Conservation (phyloP, 1,140 invertebrate species). For the Trinorchestia longiramus region DNA sequence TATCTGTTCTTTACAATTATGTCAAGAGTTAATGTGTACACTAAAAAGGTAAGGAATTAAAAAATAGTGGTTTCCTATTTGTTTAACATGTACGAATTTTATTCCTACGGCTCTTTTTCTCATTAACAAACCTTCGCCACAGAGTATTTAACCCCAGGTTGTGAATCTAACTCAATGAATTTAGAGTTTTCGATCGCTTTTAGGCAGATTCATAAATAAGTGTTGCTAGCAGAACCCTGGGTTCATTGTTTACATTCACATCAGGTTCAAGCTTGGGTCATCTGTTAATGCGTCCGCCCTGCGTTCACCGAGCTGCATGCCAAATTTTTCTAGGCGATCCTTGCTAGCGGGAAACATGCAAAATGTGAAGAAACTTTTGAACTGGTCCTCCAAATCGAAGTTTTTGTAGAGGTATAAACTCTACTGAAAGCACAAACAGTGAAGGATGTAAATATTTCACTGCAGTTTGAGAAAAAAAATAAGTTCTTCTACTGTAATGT, state of each 20-base stretch:
- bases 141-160: not conserved
- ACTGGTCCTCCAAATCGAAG: not conserved
- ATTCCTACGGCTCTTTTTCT: too few relatives aligned
- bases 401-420: not conserved
- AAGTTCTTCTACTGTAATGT: too few relatives aligned
- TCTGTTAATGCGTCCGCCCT: not conserved
- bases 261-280: not conserved
- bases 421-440: too few relatives aligned
- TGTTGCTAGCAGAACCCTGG: not conserved
- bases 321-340: not conserved
- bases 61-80: too few relatives aligned
- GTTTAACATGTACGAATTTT: too few relatives aligned
- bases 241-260: not conserved
- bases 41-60: too few relatives aligned
- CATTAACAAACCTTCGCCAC: too few relatives aligned
- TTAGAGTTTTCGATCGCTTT: not conserved
- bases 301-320: not conserved
- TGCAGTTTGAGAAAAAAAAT: too few relatives aligned
- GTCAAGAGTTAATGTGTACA: too few relatives aligned
- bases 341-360: not conserved
- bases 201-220: not conserved
- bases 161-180: not conserved
- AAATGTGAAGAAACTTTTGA: not conserved
- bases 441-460: too few relatives aligned
- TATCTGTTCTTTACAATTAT: too few relatives aligned